These are phyloP conservation scores for Chlorops oryzae DNA, from an alignment of 1,140 invertebrate genomes.

Conservation along the genomic window DNA sequence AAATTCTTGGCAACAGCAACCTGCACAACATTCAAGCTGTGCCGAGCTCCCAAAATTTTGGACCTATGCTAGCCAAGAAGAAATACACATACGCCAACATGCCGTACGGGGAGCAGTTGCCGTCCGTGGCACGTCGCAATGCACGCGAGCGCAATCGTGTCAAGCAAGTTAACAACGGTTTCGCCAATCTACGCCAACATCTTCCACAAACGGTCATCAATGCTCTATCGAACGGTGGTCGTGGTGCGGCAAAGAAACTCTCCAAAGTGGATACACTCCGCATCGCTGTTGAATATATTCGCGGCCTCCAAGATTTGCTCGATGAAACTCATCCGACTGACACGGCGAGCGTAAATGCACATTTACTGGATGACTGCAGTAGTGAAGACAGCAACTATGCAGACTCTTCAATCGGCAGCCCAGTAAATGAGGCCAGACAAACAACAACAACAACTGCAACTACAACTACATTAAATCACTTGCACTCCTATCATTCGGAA, in stretches of 20 bases:
- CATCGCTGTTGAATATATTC: conserved; percentile 91
- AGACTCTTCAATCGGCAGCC: conserved; percentile 50
- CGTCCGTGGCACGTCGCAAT: conserved; percentile 83
- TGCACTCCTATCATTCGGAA: conserved; percentile 53
- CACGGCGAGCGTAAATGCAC: too few species aligned
- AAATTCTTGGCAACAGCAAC: conserved; percentile 43
- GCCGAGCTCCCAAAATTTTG: conserved; percentile 10
- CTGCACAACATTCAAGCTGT: conserved; percentile 39
- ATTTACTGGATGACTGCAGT: conserved; percentile 17
- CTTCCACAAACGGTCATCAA: conserved; percentile 71
- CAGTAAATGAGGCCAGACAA: conserved; percentile 40
- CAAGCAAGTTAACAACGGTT: conserved; percentile 94
- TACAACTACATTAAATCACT: conserved; percentile 9
- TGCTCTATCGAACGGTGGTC: conserved; percentile 59
- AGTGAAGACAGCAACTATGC: conserved; percentile 41
- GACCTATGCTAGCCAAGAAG: conserved; percentile 54
- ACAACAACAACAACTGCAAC: conserved; percentile 11
- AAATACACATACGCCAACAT: conserved; percentile 62
- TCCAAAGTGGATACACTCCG: conserved; percentile 93
- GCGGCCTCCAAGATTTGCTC: conserved; percentile 75
- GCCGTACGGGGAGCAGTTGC: conserved; percentile 61
- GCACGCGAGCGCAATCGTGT: conserved; percentile 90
- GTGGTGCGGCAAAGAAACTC: conserved; percentile 75
- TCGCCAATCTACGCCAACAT: conserved; percentile 79
- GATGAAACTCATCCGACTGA: conserved; percentile 52